Evolutionary conservation across 2,888 invertebrate species (phyloP), one percentile per base, ranked within the genome.

Genomic region (Opisthograptis luteolata): DNA sequence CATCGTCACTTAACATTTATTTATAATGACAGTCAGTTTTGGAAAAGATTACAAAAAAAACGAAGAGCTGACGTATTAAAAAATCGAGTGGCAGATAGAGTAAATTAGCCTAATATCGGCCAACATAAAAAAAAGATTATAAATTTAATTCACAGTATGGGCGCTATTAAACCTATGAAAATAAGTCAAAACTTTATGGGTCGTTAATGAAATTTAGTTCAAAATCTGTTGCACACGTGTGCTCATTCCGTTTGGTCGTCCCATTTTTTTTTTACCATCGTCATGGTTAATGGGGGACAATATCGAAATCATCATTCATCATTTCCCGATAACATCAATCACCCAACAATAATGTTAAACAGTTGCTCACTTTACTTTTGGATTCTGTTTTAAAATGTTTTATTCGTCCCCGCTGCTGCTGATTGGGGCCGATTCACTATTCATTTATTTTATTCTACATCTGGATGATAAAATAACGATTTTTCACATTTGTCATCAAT

Each of bases 191-290:
- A 10, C 12, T 35, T 49, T 42, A 49, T 20, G 42, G 15, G n/a
- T 37, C 14, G 36, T 32, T 14, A 42, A 37, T 49, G 40, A n/a
- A 30, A 43, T 39, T 49, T 14, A 24, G 13, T 14, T 10, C 27
- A 34, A 24, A 51, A 45, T 51, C 44, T 51, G 50, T 45, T 12
- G 31, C 40, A 45, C 50, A 51, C 50, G 34, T 51, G 40, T 10
- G 28, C 30, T 6, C 24, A 9, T 39, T 39, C 17, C 27, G 19
- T 40, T 9, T 40, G 28, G 40, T 12, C 37, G 27, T 39, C 17
- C 15, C 3, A 9, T 15, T 25, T 12, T 35, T 35, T n/a, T 20
- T 35, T 20, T 9, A 1, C 17, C 5, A 17, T 17, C 22, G 20
- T 8, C n/a, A 31, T 35, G 1, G n/a, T 31, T 28, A 8, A 34